Percentiles rank a stretch among this genome's conserved stretches.
Conservation (phyloP, 64 coral and sea anemone genomes). For the Acropora yongei region DNA sequence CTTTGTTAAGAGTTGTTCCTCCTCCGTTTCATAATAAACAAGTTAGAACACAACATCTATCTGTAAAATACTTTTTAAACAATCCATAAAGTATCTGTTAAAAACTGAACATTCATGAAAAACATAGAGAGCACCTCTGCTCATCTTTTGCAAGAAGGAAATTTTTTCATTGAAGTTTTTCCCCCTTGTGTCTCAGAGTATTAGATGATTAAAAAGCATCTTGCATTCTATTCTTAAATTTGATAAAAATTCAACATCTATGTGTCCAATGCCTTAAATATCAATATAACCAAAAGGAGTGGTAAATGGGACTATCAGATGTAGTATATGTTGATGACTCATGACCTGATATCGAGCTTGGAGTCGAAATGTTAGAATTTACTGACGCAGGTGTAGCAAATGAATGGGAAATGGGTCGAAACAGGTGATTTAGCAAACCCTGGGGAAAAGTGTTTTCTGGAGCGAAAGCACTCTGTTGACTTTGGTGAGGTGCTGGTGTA, state of each 20-base stretch:
- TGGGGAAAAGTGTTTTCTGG: background rate
- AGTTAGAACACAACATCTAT: too few relatives aligned
- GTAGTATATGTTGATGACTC: background rate
- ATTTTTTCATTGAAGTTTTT: background rate
- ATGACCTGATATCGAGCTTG: background rate
- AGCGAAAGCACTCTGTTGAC: background rate
- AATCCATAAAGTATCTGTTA: background rate
- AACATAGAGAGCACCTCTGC: background rate
- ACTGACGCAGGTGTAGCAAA: background rate
- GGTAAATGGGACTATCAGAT: background rate
- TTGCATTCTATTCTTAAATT: background rate
- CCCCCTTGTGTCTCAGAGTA: background rate
- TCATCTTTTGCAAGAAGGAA: background rate
- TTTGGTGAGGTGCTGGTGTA: background rate
- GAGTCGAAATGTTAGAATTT: background rate
- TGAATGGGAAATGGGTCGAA: constrained; percentile 4
- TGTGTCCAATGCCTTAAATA: background rate
- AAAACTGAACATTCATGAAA: background rate
- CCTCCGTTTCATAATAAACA: too few relatives aligned
- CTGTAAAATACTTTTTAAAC: background rate
- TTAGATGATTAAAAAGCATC: background rate
- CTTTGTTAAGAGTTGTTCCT: too few relatives aligned
- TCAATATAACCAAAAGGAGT: background rate
- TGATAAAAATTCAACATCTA: background rate
- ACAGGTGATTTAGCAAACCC: background rate